phyloP scores from a whole-genome alignment of 2,888 invertebrate genomes.

The Diplolepis rosae region DNA sequence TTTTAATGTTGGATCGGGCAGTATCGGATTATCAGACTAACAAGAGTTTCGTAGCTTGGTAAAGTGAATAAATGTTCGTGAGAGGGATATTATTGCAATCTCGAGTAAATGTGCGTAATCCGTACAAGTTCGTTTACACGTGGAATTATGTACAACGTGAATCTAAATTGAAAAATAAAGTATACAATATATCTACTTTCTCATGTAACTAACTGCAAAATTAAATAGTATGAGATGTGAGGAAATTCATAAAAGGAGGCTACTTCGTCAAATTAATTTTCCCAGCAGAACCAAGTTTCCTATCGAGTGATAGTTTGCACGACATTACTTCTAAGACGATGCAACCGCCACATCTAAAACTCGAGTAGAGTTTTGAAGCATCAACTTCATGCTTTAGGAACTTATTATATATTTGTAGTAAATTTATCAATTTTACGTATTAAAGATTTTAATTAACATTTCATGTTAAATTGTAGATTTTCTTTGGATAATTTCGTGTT shows the following conservation, averaged over 20 bases:
- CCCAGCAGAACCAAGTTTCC: constrained; percentile 61
- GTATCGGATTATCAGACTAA: constrained; percentile 55
- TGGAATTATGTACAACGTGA: not conserved
- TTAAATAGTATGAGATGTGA: not conserved
- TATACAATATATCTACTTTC: not conserved
- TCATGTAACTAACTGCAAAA: not conserved
- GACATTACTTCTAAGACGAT: constrained; percentile 28
- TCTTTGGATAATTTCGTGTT: too few relatives aligned
- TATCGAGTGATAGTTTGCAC: constrained; percentile 58
- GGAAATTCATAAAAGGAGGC: constrained; percentile 50
- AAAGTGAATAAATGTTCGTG: constrained; percentile 43
- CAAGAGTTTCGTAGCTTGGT: constrained; percentile 45
- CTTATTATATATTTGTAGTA: too few relatives aligned
- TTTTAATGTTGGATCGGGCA: constrained; percentile 53
- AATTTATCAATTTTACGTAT: too few relatives aligned
- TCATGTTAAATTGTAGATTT: too few relatives aligned
- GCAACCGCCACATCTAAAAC: too few relatives aligned
- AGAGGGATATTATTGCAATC: constrained; percentile 39
- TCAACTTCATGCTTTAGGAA: too few relatives aligned
- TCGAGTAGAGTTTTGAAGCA: too few relatives aligned
- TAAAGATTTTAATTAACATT: too few relatives aligned
- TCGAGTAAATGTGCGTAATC: not conserved
- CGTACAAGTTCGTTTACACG: not conserved
- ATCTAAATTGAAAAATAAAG: not conserved
- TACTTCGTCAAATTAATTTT: constrained; percentile 63